phyloP scores from a whole-genome alignment of 2,888 invertebrate species.

The Pinctada fucata region DNA sequence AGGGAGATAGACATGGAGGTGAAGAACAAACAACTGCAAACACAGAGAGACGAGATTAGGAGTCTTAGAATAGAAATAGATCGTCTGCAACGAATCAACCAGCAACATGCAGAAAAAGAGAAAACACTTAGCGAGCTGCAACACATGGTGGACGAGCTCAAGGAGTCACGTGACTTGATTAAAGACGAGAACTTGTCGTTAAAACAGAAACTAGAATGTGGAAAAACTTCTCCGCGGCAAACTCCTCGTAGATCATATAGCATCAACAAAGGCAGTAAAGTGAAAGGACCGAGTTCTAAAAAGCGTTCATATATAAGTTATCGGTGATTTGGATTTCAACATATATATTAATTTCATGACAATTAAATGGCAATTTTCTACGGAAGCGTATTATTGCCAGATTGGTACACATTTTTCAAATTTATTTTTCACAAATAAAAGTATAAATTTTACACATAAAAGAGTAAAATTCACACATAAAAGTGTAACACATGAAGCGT shows the following conservation, averaged over 20 bases:
- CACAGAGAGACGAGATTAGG: conserved; percentile 46
- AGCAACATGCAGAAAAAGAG: conserved; percentile 58
- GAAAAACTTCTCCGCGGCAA: conserved; percentile 1
- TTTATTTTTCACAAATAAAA: no score
- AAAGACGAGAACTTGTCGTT: conserved; percentile 26
- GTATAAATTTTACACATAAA: no score
- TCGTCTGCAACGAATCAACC: conserved; percentile 42
- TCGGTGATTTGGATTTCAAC: not conserved
- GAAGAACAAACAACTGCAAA: conserved; percentile 43
- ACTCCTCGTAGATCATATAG: conserved; percentile 19
- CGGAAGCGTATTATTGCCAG: no score
- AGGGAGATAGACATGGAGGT: conserved; percentile 44
- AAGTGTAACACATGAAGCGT: no score
- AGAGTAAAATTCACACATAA: no score
- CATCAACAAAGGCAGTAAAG: conserved; percentile 7
- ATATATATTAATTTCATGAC: no score
- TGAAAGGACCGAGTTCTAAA: conserved; percentile 9
- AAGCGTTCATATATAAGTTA: not conserved
- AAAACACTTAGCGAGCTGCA: conserved; percentile 55
- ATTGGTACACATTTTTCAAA: no score
- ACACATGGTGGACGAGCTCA: conserved; percentile 51
- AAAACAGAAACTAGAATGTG: conserved; percentile 26
- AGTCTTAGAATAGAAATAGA: conserved; percentile 45
- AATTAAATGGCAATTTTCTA: no score
- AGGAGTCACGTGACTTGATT: conserved; percentile 34